Evolutionary conservation across 2,797 vertebrate species (phyloP), one percentile per base, ranked within the genome.

Genomic region (Amblyopsis hoosieri): DNA sequence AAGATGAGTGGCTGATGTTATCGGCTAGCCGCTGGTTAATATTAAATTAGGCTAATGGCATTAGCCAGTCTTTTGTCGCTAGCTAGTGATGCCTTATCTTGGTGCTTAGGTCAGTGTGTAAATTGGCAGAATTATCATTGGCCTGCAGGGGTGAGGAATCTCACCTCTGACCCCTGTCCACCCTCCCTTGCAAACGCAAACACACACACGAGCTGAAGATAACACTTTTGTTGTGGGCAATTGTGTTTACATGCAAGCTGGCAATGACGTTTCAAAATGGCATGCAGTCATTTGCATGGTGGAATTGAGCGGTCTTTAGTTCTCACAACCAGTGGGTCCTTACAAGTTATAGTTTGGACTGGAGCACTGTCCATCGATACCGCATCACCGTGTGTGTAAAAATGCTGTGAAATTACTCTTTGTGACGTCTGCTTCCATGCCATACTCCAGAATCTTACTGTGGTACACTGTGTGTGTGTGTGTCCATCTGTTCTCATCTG

Each of bases 101-200:
- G 14, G 31, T 13, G 51, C 12, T 12, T 3, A 7, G 74, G 81
- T 82, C 78, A 81, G 60, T 81, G 76, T 71, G 67, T 71, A 47
- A 64, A 71, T 75, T 69, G 59, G 31, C 47, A 69, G 78, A 72
- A 62, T 49, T 12, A 67, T 65, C 12, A 3, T 54, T 48, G 58
- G 80, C 71, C 33, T 13, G 29, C 23, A 10, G 60, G 75, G 45
- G 29, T 81, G 53, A 61, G 61, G 65, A 79, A 84, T 85, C 81
- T 75, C 68, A 84, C 76, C 72, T 75, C 66, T 68, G 68, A 72
- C 68, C 53, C 67, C 53, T 54, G 33, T 45, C 37, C 60, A 45
- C 51, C 37, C 4, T 42, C 37, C 37, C 37, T 42, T 9, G 7
- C 9, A 10, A 42, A 75, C 29, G 70, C 67, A 71, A 1, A 45